Percentiles rank a stretch among this genome's conserved stretches.
phyloP scores from a whole-genome alignment of 2,113 vertebrate species.

The Sprattus sprattus region DNA sequence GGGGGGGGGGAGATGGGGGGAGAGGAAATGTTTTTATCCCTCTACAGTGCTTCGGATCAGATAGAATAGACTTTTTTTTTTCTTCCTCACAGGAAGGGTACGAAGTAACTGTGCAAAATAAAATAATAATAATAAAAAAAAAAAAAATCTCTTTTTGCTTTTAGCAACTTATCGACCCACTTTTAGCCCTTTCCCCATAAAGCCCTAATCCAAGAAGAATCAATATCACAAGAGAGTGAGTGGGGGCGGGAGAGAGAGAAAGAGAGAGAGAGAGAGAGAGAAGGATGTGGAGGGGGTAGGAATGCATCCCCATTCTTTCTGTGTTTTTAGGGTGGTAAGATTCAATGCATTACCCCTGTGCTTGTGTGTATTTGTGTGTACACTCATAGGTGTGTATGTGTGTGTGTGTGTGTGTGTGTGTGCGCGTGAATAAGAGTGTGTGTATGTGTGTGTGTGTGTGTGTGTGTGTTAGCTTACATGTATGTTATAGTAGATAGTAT shows the following conservation, averaged over 20 bases:
- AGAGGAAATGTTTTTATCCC: neutral
- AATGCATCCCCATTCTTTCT: neutral
- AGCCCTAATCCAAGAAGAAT: neutral
- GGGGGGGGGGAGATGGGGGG: neutral
- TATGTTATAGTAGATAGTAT: neutral
- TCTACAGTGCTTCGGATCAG: neutral
- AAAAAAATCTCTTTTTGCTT: neutral
- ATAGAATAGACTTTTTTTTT: neutral
- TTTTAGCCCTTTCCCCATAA: neutral
- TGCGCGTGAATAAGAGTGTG: neutral
- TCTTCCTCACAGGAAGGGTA: neutral
- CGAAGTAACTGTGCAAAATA: neutral
- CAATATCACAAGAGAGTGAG: neutral
- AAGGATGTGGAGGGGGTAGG: neutral
- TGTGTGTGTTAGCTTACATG: too few species aligned
- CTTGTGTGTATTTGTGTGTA: neutral
- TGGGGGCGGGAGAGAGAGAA: neutral
- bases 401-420: neutral
- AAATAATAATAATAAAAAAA: slow-evolving; percentile 1
- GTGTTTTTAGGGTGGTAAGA: neutral
- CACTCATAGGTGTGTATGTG: neutral
- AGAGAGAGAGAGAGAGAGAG: neutral
- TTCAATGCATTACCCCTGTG: neutral
- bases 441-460: neutral
- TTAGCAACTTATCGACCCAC: neutral